These are phyloP conservation scores for Lasioglossum figueresi DNA, from an alignment of 2,888 invertebrate genomes.

Conservation along the genomic window DNA sequence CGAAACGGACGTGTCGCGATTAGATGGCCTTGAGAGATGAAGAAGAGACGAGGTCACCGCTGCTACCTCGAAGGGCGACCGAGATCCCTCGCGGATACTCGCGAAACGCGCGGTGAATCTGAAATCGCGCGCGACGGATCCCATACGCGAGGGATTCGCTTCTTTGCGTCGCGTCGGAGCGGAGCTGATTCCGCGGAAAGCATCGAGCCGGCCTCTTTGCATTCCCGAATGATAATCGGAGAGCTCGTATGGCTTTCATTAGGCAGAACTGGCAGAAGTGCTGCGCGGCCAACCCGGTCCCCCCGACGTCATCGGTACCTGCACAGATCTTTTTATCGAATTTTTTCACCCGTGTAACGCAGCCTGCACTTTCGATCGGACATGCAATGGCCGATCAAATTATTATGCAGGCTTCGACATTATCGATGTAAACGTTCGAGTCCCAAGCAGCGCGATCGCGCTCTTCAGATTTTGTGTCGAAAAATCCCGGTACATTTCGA, in stretches of 20 bases:
- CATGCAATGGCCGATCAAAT: not conserved
- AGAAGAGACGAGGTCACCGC: constrained; percentile 74
- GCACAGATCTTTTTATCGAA: constrained; percentile 41
- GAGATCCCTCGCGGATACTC: constrained; percentile 58
- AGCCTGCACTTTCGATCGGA: not conserved
- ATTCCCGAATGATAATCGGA: constrained; percentile 33
- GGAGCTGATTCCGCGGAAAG: constrained; percentile 25
- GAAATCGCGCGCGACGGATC: constrained; percentile 61
- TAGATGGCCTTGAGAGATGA: constrained; percentile 80
- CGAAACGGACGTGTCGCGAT: constrained; percentile 56
- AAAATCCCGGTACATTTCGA: too few species aligned
- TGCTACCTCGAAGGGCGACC: constrained; percentile 74
- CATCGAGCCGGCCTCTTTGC: constrained; percentile 14
- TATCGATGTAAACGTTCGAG: too few species aligned
- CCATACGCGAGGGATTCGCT: not conserved
- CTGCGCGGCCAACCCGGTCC: not conserved
- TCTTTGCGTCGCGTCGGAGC: not conserved
- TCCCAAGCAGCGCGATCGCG: too few species aligned
- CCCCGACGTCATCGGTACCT: constrained; percentile 42
- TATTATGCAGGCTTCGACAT: not conserved
- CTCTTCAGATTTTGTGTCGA: too few species aligned
- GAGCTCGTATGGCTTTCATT: constrained; percentile 26
- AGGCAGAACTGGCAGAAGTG: not conserved
- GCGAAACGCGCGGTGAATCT: constrained; percentile 73
- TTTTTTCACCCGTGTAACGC: not conserved